Evolutionary conservation across 2,888 invertebrate genomes (phyloP), one percentile per base, ranked within the genome.

Genomic region (Mongoloraphidia duomilia): DNA sequence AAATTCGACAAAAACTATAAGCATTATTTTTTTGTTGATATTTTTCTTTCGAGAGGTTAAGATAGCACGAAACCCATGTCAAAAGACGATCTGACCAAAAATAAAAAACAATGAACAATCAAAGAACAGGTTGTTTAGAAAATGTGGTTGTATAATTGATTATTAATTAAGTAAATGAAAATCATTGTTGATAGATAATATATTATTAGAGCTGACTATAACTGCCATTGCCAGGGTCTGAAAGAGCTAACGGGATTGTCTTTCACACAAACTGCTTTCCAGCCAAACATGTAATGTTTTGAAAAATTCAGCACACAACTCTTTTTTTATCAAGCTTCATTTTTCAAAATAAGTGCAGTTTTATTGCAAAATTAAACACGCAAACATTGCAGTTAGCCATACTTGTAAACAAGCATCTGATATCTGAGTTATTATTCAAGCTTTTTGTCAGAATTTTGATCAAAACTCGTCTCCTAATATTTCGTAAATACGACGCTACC

Each of bases 191-290:
- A 51, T 42, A 26, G 26, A 48, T 11, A 48, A 42, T 46, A 51
- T 50, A 51, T 53, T 53, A 51, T 53, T 53, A 53, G 53, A 53
- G 52, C 52, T 52, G 49, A 53, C 50, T 50, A 49, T 51, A 51
- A 53, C 53, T 53, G 53, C 53, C 53, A 53, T 49, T 49, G 52
- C 49, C 49, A 44, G 44, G 49, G 17, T 13, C 34, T 34, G 36
- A 6, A 43, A 42, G 26, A 26, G 26, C 26, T 26, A 26, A 26
- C 9, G 34, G 10, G 41, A 26, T 41, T 41, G n/a, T 42, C 9
- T 41, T 41, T 41, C 41, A 14, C 13, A 14, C 40, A 6, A 13
- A 14, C 9, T 9, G 40, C 40, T 14, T 12, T 14, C 39, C 12
- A 39, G 17, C 26, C 26, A 40, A 13, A 14, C 17, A n/a, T 40